These are phyloP conservation scores for Hyaena hyaena DNA, from an alignment of 2,113 vertebrate species.

Conservation along the genomic window DNA sequence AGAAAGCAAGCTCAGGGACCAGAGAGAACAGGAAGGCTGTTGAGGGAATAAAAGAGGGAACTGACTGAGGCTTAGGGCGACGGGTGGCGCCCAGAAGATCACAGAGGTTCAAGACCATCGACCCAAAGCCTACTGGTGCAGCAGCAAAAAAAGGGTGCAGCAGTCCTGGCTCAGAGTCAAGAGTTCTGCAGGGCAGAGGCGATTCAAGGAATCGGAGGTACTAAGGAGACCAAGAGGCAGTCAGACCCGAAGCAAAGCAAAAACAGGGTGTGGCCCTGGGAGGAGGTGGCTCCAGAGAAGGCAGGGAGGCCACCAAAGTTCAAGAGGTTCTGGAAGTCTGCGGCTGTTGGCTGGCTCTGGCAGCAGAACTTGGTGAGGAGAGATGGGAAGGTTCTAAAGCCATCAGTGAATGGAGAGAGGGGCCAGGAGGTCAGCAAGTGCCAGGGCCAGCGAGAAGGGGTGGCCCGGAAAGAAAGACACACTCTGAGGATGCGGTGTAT, in stretches of 20 bases:
- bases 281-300: background rate
- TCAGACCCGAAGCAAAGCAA: background rate
- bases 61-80: background rate
- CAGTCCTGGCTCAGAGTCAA: fast-evolving
- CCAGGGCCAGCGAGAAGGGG: background rate
- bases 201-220: background rate
- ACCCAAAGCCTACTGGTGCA: fast-evolving
- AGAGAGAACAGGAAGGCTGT: background rate
- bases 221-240: background rate
- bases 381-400: background rate
- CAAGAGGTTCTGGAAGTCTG: background rate
- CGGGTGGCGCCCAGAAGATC: background rate
- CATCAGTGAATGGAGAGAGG: background rate
- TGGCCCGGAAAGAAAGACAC: background rate
- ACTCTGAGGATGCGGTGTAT: background rate
- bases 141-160: background rate
- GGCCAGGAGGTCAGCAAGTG: background rate
- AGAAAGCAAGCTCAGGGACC: background rate
- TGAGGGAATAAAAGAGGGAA: background rate
- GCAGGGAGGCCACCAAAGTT: background rate
- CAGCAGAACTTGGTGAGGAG: background rate
- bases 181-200: background rate
- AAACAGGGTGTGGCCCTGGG: background rate
- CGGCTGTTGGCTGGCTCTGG: background rate
- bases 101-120: background rate